A percentile compares a stretch with the other conserved stretches of the same genome.
These are phyloP conservation scores for Passer montanus DNA, from an alignment of 2,113 vertebrate genomes.

Conservation along the genomic window DNA sequence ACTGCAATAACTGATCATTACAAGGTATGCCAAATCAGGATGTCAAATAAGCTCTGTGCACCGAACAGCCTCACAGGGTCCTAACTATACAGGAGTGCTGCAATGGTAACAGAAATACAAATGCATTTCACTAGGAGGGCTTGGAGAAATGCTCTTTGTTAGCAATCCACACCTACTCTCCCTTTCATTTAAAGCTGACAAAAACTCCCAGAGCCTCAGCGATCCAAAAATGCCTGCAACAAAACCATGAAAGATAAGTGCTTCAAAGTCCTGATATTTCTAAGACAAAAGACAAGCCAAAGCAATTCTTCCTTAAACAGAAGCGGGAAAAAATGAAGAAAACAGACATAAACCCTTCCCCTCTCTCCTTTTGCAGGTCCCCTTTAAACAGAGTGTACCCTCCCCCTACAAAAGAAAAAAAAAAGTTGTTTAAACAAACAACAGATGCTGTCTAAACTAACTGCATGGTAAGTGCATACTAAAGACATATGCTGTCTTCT, in stretches of 20 bases:
- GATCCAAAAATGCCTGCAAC: not conserved
- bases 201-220: not conserved
- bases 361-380: not conserved
- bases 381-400: constrained; percentile 18
- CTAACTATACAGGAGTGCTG: not conserved
- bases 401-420: constrained; percentile 5
- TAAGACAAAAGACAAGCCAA: constrained; percentile 27
- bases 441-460: constrained; percentile 65
- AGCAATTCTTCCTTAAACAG: not conserved
- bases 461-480: constrained; percentile 45
- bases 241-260: not conserved
- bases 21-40: not conserved
- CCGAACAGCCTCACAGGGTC: not conserved
- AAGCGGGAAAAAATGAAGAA: not conserved
- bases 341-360: not conserved
- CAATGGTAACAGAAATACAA: not conserved
- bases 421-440: constrained; percentile 61
- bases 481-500: constrained; percentile 57
- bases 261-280: constrained; percentile 11
- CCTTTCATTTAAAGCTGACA: not conserved
- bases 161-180: not conserved
- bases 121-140: not conserved
- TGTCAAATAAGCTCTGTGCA: not conserved
- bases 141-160: not conserved
- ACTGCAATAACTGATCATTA: not conserved